Base-by-base conservation (phyloP, 1,140 invertebrate species). In the Drosophila quadrilineata region DNA sequence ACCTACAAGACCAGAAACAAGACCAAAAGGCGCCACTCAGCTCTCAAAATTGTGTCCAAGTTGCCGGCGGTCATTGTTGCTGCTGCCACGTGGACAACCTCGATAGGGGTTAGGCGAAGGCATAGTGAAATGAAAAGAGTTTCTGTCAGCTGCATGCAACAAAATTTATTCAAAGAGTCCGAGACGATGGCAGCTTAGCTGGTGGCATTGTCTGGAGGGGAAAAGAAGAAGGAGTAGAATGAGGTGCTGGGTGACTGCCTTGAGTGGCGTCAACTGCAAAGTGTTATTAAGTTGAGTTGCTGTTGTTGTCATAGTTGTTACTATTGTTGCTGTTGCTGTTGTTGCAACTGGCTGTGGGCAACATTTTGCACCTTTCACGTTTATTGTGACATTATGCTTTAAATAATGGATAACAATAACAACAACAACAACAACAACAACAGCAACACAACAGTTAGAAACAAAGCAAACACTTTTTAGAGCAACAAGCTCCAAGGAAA, bases 321-420 rank as follows among this genome's bases (percentile, higher is more conserved):
- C 49, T 48, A 48, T 24, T 68, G 41, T 33, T 64, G 67, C 31
- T 62, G 28, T 36, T 22, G 45, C 29, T 59, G 10, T 29, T 38
- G 53, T 57, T 62, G 52, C 38, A 52, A 52, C 38, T 56, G 68
- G 45, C 75, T 79, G 35, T 53, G 66, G 70, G 70, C 65, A 57
- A 85, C 84, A 85, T 84, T 84, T 84, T 84, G 79, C 77, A 84
- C 77, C 79, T 84, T 85, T 84, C 59, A 70, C 77, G 70, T 84
- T 79, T 84, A 84, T 84, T 84, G 77, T 84, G 79, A 85, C 77
- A 85, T 84, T 84, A 79, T 84, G 77, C 74, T 84, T 84, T 84
- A 72, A 84, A 85, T 84, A 84, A 84, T 84, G 79, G 69, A 77
- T 58, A 65, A 79, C 50, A 84, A 71, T 58, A 45, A 65, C 29